Conservation (phyloP, 1,140 invertebrate species). For the Trichonephila clavata region DNA sequence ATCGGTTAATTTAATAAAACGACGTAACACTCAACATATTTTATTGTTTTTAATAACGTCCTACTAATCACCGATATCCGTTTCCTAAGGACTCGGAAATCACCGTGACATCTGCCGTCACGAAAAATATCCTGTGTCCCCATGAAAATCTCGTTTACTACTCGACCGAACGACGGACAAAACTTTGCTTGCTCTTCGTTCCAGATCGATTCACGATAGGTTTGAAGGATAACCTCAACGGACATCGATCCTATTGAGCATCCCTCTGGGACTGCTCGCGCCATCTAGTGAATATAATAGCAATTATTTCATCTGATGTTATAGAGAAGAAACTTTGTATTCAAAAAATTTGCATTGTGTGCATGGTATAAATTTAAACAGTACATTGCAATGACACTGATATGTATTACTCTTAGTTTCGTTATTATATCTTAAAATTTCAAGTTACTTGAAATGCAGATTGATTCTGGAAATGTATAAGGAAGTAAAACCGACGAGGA, state of each 20-base stretch:
- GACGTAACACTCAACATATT: too few species aligned
- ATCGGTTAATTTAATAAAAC: too few species aligned
- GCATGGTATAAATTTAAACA: too few species aligned
- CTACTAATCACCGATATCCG: not conserved
- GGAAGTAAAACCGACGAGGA: too few species aligned
- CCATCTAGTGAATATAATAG: slow-evolving; percentile 36
- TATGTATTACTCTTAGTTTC: too few species aligned
- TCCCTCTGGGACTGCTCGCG: slow-evolving; percentile 6
- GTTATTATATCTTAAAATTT: too few species aligned
- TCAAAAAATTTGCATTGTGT: too few species aligned
- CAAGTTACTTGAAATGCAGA: too few species aligned
- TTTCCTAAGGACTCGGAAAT: not conserved
- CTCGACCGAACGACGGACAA: not conserved
- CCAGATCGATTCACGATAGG: slow-evolving; percentile 63
- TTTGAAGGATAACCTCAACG: slow-evolving; percentile 69
- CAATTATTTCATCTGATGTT: not conserved
- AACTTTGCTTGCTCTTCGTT: slow-evolving; percentile 11
- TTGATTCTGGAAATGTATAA: too few species aligned
- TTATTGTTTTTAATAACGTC: too few species aligned
- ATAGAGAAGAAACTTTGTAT: too few species aligned
- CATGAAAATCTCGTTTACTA: slow-evolving; percentile 54
- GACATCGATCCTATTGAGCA: slow-evolving; percentile 51
- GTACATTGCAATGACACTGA: too few species aligned
- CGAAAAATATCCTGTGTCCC: slow-evolving; percentile 34
- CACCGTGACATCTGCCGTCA: not conserved